Evolutionary conservation across 2,113 vertebrate genomes (phyloP), one percentile per base, ranked within the genome.

Genomic region (Fulica atra): DNA sequence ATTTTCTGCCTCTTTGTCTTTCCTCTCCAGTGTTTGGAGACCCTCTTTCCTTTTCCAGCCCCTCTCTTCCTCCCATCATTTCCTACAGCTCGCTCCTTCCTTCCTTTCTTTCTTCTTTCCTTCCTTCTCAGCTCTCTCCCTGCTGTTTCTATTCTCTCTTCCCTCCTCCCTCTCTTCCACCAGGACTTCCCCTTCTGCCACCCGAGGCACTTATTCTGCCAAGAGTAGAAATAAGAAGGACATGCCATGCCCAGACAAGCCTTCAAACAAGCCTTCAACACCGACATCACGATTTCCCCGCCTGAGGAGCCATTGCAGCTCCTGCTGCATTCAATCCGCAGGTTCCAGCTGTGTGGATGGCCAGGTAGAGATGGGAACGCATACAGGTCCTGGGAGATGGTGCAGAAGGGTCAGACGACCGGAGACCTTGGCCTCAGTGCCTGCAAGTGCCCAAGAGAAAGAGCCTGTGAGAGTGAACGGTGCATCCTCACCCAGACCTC

Each of bases 1-100:
- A 88, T 94, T 92, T 95, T 95, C 82, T 95, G 64, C 79, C 71
- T 88, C 90, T 92, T 96, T 95, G 85, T 96, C 65, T 92, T 94
- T 95, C 19, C 51, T 59, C 85, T 73, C 35, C 63, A 74, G 36
- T 81, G 81, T 88, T 89, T 93, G 84, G 71, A 51, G 74, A 95
- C 88, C 57, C 21, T 95, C 83, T 83, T 96, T 95, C 93, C 91
- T 96, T 59, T 96, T 94, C 86, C 82, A 96, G 56, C 48, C 79
- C 92, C 82, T 93, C 51, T 96, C 90, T 94, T 87, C 94, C 93
- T 94, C 60, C 56, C 84, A 50, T 88, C 76, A 0, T 85, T 94
- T 89, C 82, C 93, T n/a, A 26, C 69, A 70, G 66, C 89, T 88
- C 2, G 0, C 28, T 88, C 70, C 93, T 77, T 95, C 72, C 72